Base-by-base conservation (phyloP, 1,140 invertebrate genomes). In the Meteorus sp. region DNA sequence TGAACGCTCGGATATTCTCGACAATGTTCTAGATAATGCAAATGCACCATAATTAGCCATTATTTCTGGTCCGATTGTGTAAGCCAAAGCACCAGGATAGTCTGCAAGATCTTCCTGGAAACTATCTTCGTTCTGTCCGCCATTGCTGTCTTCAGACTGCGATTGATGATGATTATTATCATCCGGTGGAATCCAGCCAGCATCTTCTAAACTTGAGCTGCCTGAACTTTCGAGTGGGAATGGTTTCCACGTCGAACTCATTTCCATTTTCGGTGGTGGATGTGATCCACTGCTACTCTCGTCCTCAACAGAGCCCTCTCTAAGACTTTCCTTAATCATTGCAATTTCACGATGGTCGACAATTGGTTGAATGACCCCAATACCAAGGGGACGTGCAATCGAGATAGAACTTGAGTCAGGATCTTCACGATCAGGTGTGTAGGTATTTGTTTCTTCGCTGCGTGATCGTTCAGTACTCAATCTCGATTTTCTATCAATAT, bases 1-100 rank as follows among this genome's bases (percentile, higher is more conserved):
- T 59, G 91, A 93, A 19, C 91, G 81, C 78, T 94, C 92, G 2
- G 90, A 93, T 68, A 94, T 94, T 50, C 91, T 81, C 1, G 91
- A 93, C 15, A 94, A 80, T 0, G 92, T 94, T 29, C 92, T 74
- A 0, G 85, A 81, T 51, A 89, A 75, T 20, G 86, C 85, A 81
- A 92, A 88, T 15, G 86, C 86, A 15, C 85, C 87, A 63, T 81
- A 81, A 56, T 87, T 89, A 11, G 85, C 85, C 52, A 89, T 81
- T 50, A 90, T 85, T 64, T 89, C 88, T 5, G 86, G 81, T 4
- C 85, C 83, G 47, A 87, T 82, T 11, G 88, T 86, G 72, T 89
- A 91, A 43, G 85, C 83, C 68, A 91, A 89, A 39, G 85, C 85
- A 1, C 85, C 81, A 5, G 87, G 85, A 68, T 89, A 89, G 71